Conservation (phyloP, 1,140 invertebrate genomes). For the Chrysomallon squamiferum region DNA sequence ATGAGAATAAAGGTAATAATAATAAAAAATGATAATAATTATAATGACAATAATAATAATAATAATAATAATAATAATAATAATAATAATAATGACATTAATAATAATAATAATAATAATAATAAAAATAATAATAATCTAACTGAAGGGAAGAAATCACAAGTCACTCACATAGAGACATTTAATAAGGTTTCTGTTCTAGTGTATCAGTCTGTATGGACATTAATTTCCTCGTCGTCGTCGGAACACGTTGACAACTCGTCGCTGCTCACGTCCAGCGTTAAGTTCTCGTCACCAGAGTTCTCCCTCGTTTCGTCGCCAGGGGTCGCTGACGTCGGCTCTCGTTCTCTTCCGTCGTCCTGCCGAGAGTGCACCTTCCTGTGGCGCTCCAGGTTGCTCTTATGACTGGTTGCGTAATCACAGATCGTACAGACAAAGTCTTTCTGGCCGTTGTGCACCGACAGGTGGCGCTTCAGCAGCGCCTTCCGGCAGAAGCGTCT, state of each 20-base stretch:
- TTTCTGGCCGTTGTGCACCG: constrained; percentile 64
- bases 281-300: constrained; percentile 14
- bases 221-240: constrained; percentile 33
- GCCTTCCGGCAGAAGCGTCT: constrained; percentile 64
- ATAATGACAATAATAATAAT: too few relatives aligned
- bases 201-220: constrained; percentile 9
- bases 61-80: too few relatives aligned
- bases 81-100: too few relatives aligned
- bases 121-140: too few relatives aligned
- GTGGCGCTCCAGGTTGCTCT: constrained; percentile 66
- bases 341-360: constrained; percentile 21
- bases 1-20: too few relatives aligned
- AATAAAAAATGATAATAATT: too few relatives aligned
- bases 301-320: background rate
- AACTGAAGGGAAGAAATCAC: too few relatives aligned
- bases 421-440: constrained; percentile 64
- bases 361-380: constrained; percentile 53
- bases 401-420: constrained; percentile 66
- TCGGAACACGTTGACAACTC: constrained; percentile 36
- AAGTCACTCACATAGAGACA: too few relatives aligned
- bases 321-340: background rate
- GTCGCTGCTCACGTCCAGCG: constrained; percentile 19
- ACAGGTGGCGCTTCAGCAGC: constrained; percentile 65
- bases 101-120: too few relatives aligned
- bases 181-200: too few relatives aligned